Percentiles rank a stretch among this genome's conserved stretches.
These are phyloP conservation scores for Tyto alba DNA, from an alignment of 2,113 vertebrate genomes.

Conservation along the genomic window DNA sequence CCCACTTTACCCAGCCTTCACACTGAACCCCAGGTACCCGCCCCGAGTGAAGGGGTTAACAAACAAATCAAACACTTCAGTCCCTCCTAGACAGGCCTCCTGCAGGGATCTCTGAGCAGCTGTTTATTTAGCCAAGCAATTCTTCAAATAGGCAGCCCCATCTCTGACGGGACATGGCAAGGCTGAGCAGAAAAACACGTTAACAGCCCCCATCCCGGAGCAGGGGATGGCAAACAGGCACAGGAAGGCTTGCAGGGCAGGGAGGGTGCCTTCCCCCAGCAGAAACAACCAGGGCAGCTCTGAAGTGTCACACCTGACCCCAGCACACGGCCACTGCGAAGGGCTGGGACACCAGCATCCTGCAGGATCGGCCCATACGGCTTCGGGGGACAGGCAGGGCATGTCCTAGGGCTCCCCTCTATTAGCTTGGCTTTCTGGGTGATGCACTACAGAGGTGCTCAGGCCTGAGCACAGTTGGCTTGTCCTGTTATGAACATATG, in stretches of 20 bases:
- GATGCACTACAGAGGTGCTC: neutral
- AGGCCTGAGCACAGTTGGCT: neutral
- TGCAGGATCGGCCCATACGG: neutral
- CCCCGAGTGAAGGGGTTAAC: neutral
- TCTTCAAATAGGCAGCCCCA: slow-evolving; percentile 1
- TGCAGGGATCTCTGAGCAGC: neutral
- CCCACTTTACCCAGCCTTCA: neutral
- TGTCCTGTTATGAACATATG: neutral
- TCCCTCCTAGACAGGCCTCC: neutral
- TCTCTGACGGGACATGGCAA: slow-evolving; percentile 17
- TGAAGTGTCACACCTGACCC: neutral
- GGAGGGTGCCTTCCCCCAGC: neutral
- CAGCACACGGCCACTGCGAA: neutral
- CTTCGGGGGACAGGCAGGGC: neutral
- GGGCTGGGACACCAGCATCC: neutral
- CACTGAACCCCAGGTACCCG: neutral
- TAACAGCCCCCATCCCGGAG: neutral
- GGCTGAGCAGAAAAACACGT: neutral
- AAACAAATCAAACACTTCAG: neutral
- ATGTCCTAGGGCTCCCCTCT: neutral
- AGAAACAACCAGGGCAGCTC: neutral
- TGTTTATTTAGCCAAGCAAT: slow-evolving; percentile 24
- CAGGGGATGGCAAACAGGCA: neutral
- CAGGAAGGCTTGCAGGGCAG: neutral
- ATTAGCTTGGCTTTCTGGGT: rapidly evolving